Evolutionary conservation across 2,113 vertebrate species (phyloP).

Genomic region (Azemiops feae): DNA sequence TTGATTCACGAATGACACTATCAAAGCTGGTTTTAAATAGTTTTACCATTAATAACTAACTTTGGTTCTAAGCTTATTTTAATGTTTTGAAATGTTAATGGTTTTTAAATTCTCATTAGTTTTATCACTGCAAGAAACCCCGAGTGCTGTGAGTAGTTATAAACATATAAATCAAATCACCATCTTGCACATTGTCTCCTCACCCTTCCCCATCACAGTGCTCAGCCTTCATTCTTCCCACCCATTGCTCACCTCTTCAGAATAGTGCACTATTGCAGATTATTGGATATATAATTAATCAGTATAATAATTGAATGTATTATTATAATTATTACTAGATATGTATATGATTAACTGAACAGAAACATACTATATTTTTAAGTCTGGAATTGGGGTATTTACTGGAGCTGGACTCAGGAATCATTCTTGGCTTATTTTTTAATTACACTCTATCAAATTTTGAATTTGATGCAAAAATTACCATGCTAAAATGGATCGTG

Average conservation of each 20-base stretch:
- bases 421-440: neutral
- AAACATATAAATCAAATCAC: neutral
- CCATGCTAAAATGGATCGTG: neutral
- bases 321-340: neutral
- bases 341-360: neutral
- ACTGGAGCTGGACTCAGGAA: neutral
- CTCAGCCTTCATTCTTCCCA: neutral
- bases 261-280: neutral
- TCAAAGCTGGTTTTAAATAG: neutral
- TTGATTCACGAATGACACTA: neutral
- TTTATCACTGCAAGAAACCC: neutral
- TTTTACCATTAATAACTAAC: neutral
- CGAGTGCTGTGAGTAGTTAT: neutral
- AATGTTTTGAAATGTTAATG: neutral
- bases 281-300: neutral
- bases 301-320: neutral
- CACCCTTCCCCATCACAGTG: neutral
- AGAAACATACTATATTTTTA: neutral
- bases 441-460: neutral
- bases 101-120: neutral
- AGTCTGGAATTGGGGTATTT: neutral
- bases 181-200: neutral
- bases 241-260: neutral
- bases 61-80: neutral
- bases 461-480: neutral